Percentiles rank a stretch among this genome's conserved stretches.
These are phyloP conservation scores for Sinohyriopsis cumingii DNA, from an alignment of 2,888 invertebrate genomes.

Conservation along the genomic window DNA sequence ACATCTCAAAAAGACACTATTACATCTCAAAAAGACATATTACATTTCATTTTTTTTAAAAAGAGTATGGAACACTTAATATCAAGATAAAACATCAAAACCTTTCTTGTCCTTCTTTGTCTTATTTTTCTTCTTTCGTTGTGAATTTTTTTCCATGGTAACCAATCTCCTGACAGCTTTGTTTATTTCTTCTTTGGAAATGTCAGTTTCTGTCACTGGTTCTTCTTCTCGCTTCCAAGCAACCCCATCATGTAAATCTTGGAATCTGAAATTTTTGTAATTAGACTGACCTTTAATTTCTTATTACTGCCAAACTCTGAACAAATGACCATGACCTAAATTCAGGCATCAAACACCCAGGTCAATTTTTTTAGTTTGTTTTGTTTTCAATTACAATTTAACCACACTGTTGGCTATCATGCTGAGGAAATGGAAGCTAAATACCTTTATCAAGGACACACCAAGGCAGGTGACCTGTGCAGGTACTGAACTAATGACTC, in stretches of 20 bases:
- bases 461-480: too few relatives aligned
- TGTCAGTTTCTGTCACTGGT: conserved; percentile 5
- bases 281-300: not conserved
- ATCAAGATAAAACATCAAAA: not conserved
- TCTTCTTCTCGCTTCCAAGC: conserved; percentile 19
- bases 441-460: too few relatives aligned
- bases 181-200: conserved; percentile 22
- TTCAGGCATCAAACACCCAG: not conserved
- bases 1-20: too few relatives aligned
- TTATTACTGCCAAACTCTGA: not conserved
- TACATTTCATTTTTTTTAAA: too few relatives aligned
- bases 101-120: conserved; percentile 18
- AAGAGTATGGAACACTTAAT: too few relatives aligned
- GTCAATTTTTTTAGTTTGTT: not conserved
- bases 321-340: not conserved
- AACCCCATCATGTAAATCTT: conserved; percentile 29
- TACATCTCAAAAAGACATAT: too few relatives aligned
- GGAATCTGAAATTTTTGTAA: conserved; percentile 18
- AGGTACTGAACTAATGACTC: too few relatives aligned
- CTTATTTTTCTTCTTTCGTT: conserved; percentile 17
- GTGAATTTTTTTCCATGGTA: conserved; percentile 12
- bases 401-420: too few relatives aligned
- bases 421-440: too few relatives aligned
- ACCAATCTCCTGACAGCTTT: conserved; percentile 26
- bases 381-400: not conserved